Evolutionary conservation across 1,140 invertebrate genomes (phyloP).

Genomic region (Achroia grisella): DNA sequence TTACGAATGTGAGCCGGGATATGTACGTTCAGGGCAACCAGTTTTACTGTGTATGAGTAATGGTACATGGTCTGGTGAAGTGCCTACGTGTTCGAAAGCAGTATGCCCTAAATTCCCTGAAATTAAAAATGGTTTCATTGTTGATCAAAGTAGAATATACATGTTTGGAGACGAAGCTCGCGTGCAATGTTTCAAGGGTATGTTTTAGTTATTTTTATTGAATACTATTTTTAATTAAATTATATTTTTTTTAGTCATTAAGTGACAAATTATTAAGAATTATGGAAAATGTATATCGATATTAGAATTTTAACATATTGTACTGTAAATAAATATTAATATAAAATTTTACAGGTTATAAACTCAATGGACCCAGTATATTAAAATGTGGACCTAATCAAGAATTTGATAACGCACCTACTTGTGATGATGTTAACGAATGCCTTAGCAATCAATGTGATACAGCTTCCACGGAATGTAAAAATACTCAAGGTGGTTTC

Average conservation of each 20-base stretch:
- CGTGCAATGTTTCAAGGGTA: constrained; percentile 94
- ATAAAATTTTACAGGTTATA: constrained; percentile 34
- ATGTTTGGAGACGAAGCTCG: constrained; percentile 93
- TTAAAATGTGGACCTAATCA: constrained; percentile 92
- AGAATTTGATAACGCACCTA: constrained; percentile 88
- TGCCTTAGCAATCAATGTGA: constrained; percentile 93
- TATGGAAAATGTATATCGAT: too few relatives aligned
- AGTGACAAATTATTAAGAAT: too few relatives aligned
- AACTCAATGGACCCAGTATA: constrained; percentile 79
- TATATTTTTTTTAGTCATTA: too few relatives aligned
- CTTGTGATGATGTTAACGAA: constrained; percentile 95
- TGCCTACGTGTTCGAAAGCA: constrained; percentile 91
- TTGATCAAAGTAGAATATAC: constrained; percentile 83
- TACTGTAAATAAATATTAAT: too few relatives aligned
- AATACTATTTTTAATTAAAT: too few relatives aligned
- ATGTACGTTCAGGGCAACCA: constrained; percentile 89
- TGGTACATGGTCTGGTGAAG: constrained; percentile 95
- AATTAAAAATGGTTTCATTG: constrained; percentile 89
- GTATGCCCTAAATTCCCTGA: constrained; percentile 87
- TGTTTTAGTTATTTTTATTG: not conserved
- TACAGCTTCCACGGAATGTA: constrained; percentile 91
- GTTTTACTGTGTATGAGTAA: constrained; percentile 96
- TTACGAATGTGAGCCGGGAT: constrained; percentile 96
- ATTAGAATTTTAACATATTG: not conserved
- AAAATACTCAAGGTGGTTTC: constrained; percentile 93